Evolutionary conservation across 2,113 vertebrate species (phyloP).

Genomic region (Daphoenositta chrysoptera): DNA sequence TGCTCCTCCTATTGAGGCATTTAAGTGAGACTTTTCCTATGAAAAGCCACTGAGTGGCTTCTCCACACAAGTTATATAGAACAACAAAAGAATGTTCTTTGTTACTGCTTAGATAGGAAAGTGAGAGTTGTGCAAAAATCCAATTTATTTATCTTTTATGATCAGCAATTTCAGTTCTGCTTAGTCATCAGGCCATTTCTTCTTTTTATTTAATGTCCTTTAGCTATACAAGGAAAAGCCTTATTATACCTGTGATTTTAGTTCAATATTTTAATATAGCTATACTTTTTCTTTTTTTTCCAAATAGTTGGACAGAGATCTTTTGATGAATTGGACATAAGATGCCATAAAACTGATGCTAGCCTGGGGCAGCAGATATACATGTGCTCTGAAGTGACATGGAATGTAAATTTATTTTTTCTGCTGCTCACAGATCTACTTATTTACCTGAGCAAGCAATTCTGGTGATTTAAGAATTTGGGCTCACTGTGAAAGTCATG

Average conservation of each 20-base stretch:
- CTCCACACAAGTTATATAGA: not conserved
- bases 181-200: not conserved
- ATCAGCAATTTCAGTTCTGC: not conserved
- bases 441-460: not conserved
- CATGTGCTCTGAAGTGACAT: not conserved
- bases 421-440: not conserved
- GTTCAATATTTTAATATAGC: not conserved
- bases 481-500: not conserved
- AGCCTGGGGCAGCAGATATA: constrained; percentile 15
- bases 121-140: not conserved
- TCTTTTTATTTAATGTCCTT: not conserved
- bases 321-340: constrained; percentile 32
- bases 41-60: not conserved
- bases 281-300: not conserved
- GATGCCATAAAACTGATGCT: constrained; percentile 15
- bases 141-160: not conserved
- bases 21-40: not conserved
- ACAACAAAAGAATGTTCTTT: not conserved
- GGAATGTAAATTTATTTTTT: not conserved
- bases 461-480: not conserved
- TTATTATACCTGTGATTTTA: not conserved
- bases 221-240: not conserved
- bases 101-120: not conserved
- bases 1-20: not conserved
- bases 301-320: constrained; percentile 9